Base-by-base conservation (phyloP, 2,888 invertebrate genomes). In the Leucophenga maculata region DNA sequence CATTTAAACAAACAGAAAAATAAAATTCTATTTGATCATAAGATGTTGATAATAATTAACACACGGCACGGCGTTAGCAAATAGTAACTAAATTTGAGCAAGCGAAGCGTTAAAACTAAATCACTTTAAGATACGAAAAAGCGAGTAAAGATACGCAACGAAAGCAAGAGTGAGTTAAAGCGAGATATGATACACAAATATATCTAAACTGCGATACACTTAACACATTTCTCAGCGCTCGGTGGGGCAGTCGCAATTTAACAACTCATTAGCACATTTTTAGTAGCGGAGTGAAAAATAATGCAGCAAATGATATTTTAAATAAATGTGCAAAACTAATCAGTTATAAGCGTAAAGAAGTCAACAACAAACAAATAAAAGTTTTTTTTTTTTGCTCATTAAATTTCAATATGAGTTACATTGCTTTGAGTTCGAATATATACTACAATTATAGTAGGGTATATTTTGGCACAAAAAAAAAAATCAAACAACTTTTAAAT, bases 271-370 rank as follows among this genome's bases (percentile, higher is more conserved):
- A 80, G 78, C 72, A 80, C 74, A 68, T 75, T 79, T 74, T 80
- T 83, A 74, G 78, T 81, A 78, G 78, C 70, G 75, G 74, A 72
- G 83, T 80, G 80, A 69, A 78, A 80, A 79, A 76, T 77, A 75
- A 76, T 78, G 80, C 68, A 77, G 69, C 71, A 77, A 72, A 26
- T 31, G 50, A 48, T 50, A 6, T 16, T 16, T 71, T 67, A 72
- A 72, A 22, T 70, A 52, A 54, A 54, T 20, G 64, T 76, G 65
- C 80, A 83, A 70, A 72, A 26, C 26, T 26, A 26, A 26, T 26
- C 26, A 26, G 26, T 26, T 3, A 26, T 26, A 26, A 69, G 60
- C 69, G 73, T 82, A 79, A 65, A 69, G 80, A 80, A 75, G 74
- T 78, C 73, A 32, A 46, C 57, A n/a, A 16, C 26, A 31, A 26